These are phyloP conservation scores for Raja brachyura DNA, from an alignment of 2,113 vertebrate genomes.

Conservation along the genomic window DNA sequence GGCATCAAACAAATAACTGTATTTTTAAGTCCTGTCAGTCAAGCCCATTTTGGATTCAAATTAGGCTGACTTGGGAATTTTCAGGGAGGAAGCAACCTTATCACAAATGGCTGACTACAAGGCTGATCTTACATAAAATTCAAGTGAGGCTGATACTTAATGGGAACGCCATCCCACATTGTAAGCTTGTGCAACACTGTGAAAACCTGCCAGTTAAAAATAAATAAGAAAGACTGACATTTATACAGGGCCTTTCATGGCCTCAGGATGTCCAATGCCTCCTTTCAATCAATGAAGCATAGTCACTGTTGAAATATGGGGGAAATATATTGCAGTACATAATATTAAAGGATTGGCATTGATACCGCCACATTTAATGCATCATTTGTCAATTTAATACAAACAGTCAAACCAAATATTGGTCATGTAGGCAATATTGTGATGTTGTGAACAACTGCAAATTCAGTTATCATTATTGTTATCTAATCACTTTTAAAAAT, in stretches of 20 bases:
- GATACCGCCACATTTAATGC: not conserved
- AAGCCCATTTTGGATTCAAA: conserved; percentile 12
- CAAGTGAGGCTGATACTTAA: not conserved
- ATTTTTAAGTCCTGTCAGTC: conserved; percentile 4
- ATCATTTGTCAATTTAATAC: not conserved
- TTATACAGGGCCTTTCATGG: not conserved
- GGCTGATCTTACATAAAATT: not conserved
- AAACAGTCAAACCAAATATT: not conserved
- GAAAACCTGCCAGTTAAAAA: not conserved
- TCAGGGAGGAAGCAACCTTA: not conserved
- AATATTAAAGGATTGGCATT: not conserved
- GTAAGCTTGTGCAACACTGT: not conserved
- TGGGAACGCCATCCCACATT: not conserved
- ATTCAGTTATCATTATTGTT: not conserved
- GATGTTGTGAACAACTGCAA: not conserved
- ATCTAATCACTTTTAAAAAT: not conserved
- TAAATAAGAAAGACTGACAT: not conserved
- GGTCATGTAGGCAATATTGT: not conserved
- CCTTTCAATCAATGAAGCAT: not conserved
- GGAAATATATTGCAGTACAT: not conserved
- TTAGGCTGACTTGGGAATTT: not conserved
- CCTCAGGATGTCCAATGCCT: not conserved
- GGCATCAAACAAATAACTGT: not conserved
- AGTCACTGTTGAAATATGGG: not conserved
- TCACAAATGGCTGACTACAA: not conserved